Percentiles rank a stretch among this genome's conserved stretches.
Conservation (phyloP, 2,797 vertebrate genomes). For the Sebastiscus albofasciatus region DNA sequence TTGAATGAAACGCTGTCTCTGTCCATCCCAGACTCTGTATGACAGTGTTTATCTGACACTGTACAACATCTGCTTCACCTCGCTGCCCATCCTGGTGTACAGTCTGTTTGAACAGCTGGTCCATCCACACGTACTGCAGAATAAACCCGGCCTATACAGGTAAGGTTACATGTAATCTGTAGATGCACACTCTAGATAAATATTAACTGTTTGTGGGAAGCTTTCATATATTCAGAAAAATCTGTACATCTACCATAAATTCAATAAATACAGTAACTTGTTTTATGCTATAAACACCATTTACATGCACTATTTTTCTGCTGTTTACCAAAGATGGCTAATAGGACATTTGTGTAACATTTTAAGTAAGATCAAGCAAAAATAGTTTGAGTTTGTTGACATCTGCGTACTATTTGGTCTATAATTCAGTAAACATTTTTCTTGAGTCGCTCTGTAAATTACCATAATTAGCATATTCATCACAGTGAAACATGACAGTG, state of each 20-base stretch:
- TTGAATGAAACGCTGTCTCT: constrained; percentile 34
- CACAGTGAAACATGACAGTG: background rate
- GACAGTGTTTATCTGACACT: constrained; percentile 99
- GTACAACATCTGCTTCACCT: constrained; percentile 99
- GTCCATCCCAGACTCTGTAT: constrained; percentile 90
- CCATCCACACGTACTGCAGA: constrained; percentile 94
- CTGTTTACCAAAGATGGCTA: background rate
- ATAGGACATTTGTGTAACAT: background rate
- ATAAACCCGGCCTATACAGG: constrained; percentile 94
- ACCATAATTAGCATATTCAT: background rate
- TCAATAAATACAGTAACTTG: background rate
- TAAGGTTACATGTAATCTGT: constrained; percentile 59
- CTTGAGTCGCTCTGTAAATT: background rate
- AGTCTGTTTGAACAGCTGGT: constrained; percentile 98
- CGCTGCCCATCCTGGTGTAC: constrained; percentile 96
- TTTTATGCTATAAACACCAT: background rate
- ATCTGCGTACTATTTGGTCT: background rate
- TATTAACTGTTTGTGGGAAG: background rate
- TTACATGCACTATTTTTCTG: background rate
- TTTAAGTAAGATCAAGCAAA: background rate
- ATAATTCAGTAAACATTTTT: background rate
- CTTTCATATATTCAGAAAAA: background rate
- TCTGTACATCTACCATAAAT: background rate
- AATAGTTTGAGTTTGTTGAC: background rate
- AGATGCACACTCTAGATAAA: background rate